phyloP scores from a whole-genome alignment of 2,888 invertebrate genomes.

The Cantharis lateralis region DNA sequence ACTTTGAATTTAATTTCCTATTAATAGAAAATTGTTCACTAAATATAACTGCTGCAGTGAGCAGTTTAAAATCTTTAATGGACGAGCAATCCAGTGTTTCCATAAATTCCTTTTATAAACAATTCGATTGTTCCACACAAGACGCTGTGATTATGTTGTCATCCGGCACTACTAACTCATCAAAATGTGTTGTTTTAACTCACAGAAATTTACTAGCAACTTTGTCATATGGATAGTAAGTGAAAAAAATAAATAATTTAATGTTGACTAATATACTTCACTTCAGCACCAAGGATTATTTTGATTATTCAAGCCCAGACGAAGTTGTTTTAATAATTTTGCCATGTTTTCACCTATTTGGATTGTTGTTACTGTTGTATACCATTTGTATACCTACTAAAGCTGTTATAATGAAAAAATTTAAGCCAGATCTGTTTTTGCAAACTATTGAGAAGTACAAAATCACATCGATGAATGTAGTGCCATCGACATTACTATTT shows the following conservation, averaged over 20 bases:
- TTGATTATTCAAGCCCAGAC: constrained; percentile 39
- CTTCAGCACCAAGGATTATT: background rate
- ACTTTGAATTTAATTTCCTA: background rate
- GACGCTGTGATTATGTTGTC: constrained; percentile 59
- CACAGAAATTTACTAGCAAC: constrained; percentile 57
- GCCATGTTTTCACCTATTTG: constrained; percentile 85
- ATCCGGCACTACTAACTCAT: constrained; percentile 73
- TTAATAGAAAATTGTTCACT: background rate
- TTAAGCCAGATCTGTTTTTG: constrained; percentile 70
- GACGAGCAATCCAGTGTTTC: background rate
- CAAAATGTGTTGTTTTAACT: constrained; percentile 68
- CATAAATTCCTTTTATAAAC: background rate
- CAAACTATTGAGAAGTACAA: constrained; percentile 65
- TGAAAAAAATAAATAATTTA: too few relatives aligned
- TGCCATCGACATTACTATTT: constrained; percentile 60
- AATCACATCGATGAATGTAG: constrained; percentile 41
- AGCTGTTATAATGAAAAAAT: constrained; percentile 57
- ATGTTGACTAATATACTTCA: background rate
- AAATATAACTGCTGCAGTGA: background rate
- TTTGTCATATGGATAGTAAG: background rate
- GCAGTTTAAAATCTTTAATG: background rate
- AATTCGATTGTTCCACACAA: constrained; percentile 13
- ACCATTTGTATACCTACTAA: constrained; percentile 58
- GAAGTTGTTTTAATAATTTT: constrained; percentile 62
- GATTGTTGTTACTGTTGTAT: constrained; percentile 67